Evolutionary conservation across 2,888 invertebrate species (phyloP), one percentile per base, ranked within the genome.

Genomic region (Arge pagana): DNA sequence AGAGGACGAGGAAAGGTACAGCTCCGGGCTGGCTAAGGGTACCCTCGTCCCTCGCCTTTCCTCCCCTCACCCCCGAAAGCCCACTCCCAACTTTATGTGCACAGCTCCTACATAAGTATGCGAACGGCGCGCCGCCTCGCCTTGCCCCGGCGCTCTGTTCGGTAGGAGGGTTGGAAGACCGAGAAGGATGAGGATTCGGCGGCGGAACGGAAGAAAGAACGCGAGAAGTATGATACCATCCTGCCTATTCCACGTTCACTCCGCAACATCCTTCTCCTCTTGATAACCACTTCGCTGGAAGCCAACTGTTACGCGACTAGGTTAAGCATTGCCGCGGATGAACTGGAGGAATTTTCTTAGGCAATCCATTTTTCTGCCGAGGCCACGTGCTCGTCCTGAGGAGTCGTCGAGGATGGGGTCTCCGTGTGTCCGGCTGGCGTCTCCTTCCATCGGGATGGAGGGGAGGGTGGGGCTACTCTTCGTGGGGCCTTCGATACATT

Each of bases 1-100:
- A 13, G 33, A 19, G 33, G 30, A 26, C 16, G 48, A 52, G 48
- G 37, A 50, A 36, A 42, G 48, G 50, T n/a, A n/a, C 51, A 53
- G 41, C 50, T 31, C 26, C 37, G 26, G 15, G 48, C 48, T n/a
- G n/a, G n/a, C n/a, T n/a, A 56, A 41, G 42, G 45, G 45, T 48
- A 52, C 51, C 55, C 41, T 45, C 52, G 24, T 48, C 50, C 41
- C 51, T 45, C 53, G 49, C 49, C 41, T 24, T 39, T 15, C 35
- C 40, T 42, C 37, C 39, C 23, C 31, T 28, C 52, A 33, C 48
- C 57, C 64, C 62, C 65, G 58, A 31, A n/a, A n/a, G 23, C 60
- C 56, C 57, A 62, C 56, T 65, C 66, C 67, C 65, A 74, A 76
- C 72, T 76, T 76, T 76, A 76, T 75, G 76, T 72, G 72, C 70